Conservation (phyloP, 2,797 vertebrate genomes). For the Tamandua tetradactyla region DNA sequence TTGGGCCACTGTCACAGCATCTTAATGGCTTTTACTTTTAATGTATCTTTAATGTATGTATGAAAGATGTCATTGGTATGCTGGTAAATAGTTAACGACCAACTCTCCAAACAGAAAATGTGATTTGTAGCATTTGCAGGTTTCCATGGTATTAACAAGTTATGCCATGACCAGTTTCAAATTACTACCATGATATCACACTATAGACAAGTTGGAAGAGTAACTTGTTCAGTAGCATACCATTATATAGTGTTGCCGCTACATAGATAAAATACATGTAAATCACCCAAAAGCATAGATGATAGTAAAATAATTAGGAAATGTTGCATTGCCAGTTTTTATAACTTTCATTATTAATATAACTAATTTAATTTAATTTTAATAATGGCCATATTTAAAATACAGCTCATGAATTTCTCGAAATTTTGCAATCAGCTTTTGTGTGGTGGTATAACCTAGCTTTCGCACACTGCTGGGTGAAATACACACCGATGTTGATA, state of each 20-base stretch:
- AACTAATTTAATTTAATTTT: background rate
- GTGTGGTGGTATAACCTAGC: too few relatives aligned
- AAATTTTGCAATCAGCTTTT: background rate
- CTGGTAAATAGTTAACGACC: background rate
- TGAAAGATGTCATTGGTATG: background rate
- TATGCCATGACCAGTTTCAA: background rate
- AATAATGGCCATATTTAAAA: background rate
- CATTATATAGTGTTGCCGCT: too few relatives aligned
- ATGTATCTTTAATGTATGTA: background rate
- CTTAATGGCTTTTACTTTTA: background rate
- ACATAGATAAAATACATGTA: accelerated
- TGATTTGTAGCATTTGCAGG: background rate
- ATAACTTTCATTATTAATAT: background rate
- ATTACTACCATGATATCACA: background rate
- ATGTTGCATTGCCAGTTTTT: background rate
- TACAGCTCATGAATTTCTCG: background rate
- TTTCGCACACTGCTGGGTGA: background rate
- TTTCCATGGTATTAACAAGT: background rate
- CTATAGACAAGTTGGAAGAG: background rate
- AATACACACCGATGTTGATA: background rate
- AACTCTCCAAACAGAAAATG: background rate
- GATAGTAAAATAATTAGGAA: background rate
- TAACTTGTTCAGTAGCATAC: accelerated
- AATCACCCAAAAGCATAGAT: background rate
- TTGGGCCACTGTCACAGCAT: too few relatives aligned